A percentile compares a stretch with the other conserved stretches of the same genome.
Conservation (phyloP, 2,113 vertebrate species). For the Epinephelus fuscoguttatus region DNA sequence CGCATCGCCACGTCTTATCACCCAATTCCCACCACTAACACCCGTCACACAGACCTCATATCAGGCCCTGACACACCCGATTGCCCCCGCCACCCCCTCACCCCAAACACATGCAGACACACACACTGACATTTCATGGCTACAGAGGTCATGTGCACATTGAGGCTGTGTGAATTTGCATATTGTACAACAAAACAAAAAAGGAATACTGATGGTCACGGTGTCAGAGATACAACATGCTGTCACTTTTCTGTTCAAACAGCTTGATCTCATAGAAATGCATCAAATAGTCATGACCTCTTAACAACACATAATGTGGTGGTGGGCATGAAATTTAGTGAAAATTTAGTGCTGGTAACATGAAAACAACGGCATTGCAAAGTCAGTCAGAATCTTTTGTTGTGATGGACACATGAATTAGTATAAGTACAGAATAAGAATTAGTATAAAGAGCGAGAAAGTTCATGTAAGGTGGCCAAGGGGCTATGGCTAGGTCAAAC, state of each 20-base stretch:
- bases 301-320: too few species aligned
- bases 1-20: constrained; percentile 44
- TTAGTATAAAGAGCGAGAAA: too few species aligned
- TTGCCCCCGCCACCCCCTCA: background rate
- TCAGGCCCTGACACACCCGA: constrained; percentile 44
- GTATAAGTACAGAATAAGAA: too few species aligned
- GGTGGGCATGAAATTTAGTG: too few species aligned
- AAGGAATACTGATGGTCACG: background rate
- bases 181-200: background rate
- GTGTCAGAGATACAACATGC: background rate
- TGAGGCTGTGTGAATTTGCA: background rate
- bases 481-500: too few species aligned
- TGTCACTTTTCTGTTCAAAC: background rate
- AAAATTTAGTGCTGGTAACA: too few species aligned
- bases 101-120: background rate
- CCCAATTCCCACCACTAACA: constrained; percentile 31
- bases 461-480: too few species aligned
- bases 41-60: constrained; percentile 44
- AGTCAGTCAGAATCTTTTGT: too few species aligned
- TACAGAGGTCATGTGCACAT: constrained; percentile 16
- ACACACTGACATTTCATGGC: background rate
- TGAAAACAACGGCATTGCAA: too few species aligned
- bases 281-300: too few species aligned
- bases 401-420: too few species aligned
- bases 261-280: too few species aligned